Evolutionary conservation across 2,888 invertebrate species (phyloP).

Genomic region (Lingula anatina): DNA sequence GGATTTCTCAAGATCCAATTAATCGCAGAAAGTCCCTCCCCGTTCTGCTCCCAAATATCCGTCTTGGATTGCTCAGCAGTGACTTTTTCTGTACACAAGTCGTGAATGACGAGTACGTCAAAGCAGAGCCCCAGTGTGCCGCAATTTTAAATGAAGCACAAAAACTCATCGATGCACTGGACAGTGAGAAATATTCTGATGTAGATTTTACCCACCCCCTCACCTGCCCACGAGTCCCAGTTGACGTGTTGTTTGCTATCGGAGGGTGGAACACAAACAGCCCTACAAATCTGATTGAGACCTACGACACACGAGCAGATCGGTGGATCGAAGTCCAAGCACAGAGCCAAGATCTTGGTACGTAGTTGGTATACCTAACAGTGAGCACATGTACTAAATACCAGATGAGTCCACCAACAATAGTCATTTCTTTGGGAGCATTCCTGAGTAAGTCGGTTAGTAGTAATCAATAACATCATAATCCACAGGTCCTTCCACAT

Average conservation of each 20-base stretch:
- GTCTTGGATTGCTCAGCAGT: conserved; percentile 61
- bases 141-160: not conserved
- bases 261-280: conserved; percentile 61
- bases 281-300: conserved; percentile 59
- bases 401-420: too few relatives aligned
- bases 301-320: conserved; percentile 57
- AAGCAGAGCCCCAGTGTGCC: conserved; percentile 73
- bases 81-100: conserved; percentile 78
- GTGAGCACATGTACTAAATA: too few relatives aligned
- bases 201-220: conserved; percentile 54
- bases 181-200: not conserved
- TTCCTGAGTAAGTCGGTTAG: too few relatives aligned
- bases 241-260: conserved; percentile 45
- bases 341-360: too few relatives aligned
- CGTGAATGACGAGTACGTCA: conserved; percentile 66
- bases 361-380: too few relatives aligned
- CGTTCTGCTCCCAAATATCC: conserved; percentile 44
- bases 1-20: conserved; percentile 73
- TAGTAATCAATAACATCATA: too few relatives aligned
- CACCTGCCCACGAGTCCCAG: conserved; percentile 61
- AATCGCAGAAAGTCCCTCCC: conserved; percentile 69
- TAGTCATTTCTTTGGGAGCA: too few relatives aligned
- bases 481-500: too few relatives aligned
- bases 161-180: not conserved
- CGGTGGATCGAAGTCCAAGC: too few relatives aligned